Evolutionary conservation across 2,888 invertebrate genomes (phyloP).

Genomic region (Lasioglossum oenotherae): DNA sequence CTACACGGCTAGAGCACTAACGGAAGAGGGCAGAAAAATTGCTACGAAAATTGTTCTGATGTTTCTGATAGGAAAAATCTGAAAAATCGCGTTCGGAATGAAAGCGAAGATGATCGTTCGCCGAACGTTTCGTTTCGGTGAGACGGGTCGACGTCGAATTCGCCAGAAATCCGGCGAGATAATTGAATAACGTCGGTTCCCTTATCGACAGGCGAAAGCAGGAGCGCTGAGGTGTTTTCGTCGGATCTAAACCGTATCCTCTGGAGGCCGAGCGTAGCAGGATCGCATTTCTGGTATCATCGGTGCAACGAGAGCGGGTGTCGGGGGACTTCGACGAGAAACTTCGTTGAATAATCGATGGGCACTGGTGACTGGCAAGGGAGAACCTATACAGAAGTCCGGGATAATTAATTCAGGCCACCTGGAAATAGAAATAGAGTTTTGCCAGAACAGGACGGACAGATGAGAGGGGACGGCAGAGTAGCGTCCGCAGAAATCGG

Average conservation of each 20-base stretch:
- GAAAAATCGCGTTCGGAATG: not conserved
- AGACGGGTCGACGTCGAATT: not conserved
- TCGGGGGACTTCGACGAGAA: slow-evolving; percentile 51
- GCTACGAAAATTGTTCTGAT: not conserved
- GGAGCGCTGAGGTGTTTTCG: not conserved
- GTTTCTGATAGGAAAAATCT: not conserved
- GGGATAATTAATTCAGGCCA: slow-evolving; percentile 79
- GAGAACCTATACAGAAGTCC: slow-evolving; percentile 62
- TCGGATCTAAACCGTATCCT: slow-evolving; percentile 21
- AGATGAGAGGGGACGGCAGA: not conserved
- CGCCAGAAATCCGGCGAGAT: not conserved
- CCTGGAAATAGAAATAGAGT: slow-evolving; percentile 79
- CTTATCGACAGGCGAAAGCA: slow-evolving; percentile 1
- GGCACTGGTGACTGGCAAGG: slow-evolving; percentile 62
- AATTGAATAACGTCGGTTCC: not conserved
- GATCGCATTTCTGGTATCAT: slow-evolving; percentile 11
- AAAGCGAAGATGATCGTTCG: not conserved
- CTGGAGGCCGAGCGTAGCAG: not conserved
- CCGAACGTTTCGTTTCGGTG: not conserved
- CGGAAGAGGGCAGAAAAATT: not conserved
- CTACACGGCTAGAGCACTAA: not conserved
- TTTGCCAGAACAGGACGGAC: not conserved
- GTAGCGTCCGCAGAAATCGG: not conserved
- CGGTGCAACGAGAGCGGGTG: slow-evolving; percentile 32
- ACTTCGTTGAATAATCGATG: slow-evolving; percentile 61